A percentile compares a stretch with the other conserved stretches of the same genome.
These are phyloP conservation scores for Phortica okadai DNA, from an alignment of 2,888 invertebrate species.

Conservation along the genomic window DNA sequence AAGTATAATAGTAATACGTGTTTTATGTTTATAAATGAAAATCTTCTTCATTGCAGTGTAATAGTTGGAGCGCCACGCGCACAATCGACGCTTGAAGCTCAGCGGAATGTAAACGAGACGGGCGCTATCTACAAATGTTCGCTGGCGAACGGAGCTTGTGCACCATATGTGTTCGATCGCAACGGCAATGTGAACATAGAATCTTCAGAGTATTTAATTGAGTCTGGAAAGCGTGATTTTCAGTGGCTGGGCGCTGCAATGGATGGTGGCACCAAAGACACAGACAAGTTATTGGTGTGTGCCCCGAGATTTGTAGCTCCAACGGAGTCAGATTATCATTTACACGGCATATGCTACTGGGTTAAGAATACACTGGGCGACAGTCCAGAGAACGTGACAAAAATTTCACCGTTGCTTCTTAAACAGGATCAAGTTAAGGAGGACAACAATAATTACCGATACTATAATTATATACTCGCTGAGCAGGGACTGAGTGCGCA, in stretches of 20 bases:
- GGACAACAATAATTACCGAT: conserved; percentile 46
- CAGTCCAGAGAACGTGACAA: conserved; percentile 63
- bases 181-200: conserved; percentile 70
- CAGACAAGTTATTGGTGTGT: conserved; percentile 76
- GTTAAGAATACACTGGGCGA: conserved; percentile 69
- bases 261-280: conserved; percentile 75
- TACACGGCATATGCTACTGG: conserved; percentile 77
- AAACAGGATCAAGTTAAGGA: conserved; percentile 64
- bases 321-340: conserved; percentile 65
- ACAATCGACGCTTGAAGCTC: conserved; percentile 75
- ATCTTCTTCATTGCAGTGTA: conserved; percentile 69
- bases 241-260: conserved; percentile 79
- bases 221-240: conserved; percentile 75
- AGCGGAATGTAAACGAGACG: conserved; percentile 76
- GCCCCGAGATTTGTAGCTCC: conserved; percentile 74
- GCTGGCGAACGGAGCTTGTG: conserved; percentile 67
- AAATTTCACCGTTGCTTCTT: conserved; percentile 74
- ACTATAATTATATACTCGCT: conserved; percentile 72
- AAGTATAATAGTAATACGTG: too few species aligned
- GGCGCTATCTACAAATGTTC: conserved; percentile 79
- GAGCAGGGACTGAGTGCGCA: conserved; percentile 76
- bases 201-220: conserved; percentile 59
- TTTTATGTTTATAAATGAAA: too few species aligned
- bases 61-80: conserved; percentile 79
- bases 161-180: conserved; percentile 74